These are phyloP conservation scores for Melitaea cinxia DNA, from an alignment of 1,140 invertebrate species.

Conservation along the genomic window DNA sequence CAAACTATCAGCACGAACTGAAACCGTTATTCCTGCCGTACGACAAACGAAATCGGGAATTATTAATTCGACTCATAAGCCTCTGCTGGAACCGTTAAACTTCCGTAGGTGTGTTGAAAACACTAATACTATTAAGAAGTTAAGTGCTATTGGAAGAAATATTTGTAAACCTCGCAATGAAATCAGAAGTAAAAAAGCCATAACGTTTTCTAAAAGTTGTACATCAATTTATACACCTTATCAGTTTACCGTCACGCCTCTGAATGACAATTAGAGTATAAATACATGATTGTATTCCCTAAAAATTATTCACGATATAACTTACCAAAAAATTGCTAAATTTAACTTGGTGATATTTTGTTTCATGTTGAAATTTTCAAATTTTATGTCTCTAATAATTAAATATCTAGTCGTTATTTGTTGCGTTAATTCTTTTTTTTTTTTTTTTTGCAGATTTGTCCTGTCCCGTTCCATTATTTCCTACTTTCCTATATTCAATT, in stretches of 20 bases:
- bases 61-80: slow-evolving; percentile 47
- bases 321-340: slow-evolving; percentile 6
- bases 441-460: neutral
- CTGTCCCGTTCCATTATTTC: neutral
- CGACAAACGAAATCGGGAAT: slow-evolving; percentile 63
- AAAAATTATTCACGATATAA: slow-evolving; percentile 12
- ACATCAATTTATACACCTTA: slow-evolving; percentile 68
- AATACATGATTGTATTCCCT: neutral
- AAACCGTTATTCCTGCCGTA: slow-evolving; percentile 39
- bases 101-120: slow-evolving; percentile 51
- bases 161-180: slow-evolving; percentile 68
- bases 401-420: slow-evolving; percentile 7
- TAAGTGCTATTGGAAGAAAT: slow-evolving; percentile 71
- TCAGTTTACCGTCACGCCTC: slow-evolving; percentile 58
- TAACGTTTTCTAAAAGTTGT: slow-evolving; percentile 69
- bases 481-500: neutral
- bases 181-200: slow-evolving; percentile 53
- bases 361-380: slow-evolving; percentile 18
- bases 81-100: slow-evolving; percentile 43
- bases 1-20: slow-evolving; percentile 52
- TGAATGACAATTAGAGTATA: slow-evolving; percentile 43
- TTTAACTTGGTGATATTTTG: neutral
- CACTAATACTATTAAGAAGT: slow-evolving; percentile 64
- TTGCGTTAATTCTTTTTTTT: slow-evolving; percentile 4
- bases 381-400: slow-evolving; percentile 16